These are phyloP conservation scores for Tenthredo scrophulariae DNA, from an alignment of 2,888 invertebrate species.

Conservation along the genomic window DNA sequence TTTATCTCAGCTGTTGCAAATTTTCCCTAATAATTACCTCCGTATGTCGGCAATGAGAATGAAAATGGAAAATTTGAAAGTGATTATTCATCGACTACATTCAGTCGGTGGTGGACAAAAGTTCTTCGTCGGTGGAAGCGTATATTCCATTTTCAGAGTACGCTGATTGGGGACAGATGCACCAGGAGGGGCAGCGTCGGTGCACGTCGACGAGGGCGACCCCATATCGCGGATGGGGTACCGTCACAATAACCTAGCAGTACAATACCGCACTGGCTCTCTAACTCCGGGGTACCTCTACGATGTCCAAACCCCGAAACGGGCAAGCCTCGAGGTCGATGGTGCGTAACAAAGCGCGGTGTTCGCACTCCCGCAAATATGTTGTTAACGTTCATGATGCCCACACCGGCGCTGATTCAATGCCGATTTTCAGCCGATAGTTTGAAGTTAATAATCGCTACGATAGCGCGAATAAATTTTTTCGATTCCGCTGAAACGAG, in stretches of 20 bases:
- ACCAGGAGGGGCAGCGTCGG: constrained; percentile 70
- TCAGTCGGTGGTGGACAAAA: constrained; percentile 65
- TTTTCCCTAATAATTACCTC: background rate
- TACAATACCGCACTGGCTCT: constrained; percentile 73
- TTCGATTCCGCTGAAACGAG: background rate
- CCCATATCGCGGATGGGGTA: constrained; percentile 70
- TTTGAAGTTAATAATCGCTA: background rate
- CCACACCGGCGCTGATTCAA: background rate
- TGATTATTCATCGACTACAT: background rate
- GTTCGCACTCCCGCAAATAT: constrained; percentile 76
- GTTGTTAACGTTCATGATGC: constrained; percentile 62
- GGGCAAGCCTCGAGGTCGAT: constrained; percentile 70
- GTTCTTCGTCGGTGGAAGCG: constrained; percentile 65
- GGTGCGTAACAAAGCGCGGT: constrained; percentile 73
- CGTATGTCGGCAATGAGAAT: background rate
- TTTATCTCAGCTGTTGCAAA: background rate
- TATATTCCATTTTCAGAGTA: constrained; percentile 74
- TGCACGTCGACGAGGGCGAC: constrained; percentile 60
- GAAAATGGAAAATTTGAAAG: background rate
- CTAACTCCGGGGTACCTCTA: constrained; percentile 57
- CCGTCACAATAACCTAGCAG: constrained; percentile 70
- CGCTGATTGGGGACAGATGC: constrained; percentile 78
- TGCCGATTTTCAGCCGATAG: background rate
- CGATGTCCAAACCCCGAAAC: constrained; percentile 46
- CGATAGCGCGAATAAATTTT: background rate